These are phyloP conservation scores for Meloidogyne chitwoodi DNA, from an alignment of 1,140 invertebrate species.

Conservation along the genomic window DNA sequence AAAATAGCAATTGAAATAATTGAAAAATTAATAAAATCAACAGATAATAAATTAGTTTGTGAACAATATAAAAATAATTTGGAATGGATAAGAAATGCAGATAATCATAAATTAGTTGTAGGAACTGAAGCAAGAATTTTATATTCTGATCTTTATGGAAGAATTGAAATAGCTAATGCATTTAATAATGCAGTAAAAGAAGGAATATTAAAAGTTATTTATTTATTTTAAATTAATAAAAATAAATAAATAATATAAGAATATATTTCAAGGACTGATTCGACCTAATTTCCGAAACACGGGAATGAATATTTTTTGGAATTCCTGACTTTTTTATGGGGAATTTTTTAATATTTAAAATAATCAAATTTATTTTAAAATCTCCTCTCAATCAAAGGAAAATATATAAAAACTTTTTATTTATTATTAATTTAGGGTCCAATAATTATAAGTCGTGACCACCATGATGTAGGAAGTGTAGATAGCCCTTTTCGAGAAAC, in stretches of 20 bases:
- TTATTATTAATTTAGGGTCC: slow-evolving; percentile 62
- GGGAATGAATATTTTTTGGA: too few species aligned
- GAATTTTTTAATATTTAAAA: too few species aligned
- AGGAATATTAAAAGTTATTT: slow-evolving; percentile 62
- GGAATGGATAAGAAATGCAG: slow-evolving; percentile 68
- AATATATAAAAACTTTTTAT: too few species aligned
- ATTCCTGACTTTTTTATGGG: too few species aligned
- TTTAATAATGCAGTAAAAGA: slow-evolving; percentile 67
- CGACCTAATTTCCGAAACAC: too few species aligned
- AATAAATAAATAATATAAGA: too few species aligned
- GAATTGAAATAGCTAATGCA: slow-evolving; percentile 65
- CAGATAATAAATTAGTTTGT: slow-evolving; percentile 4
- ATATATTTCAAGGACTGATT: too few species aligned
- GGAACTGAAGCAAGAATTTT: slow-evolving; percentile 62
- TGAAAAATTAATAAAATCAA: slow-evolving; percentile 61
- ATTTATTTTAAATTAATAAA: not conserved
- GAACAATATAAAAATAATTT: slow-evolving; percentile 69
- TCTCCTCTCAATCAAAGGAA: too few species aligned
- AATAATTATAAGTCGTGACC: slow-evolving; percentile 69
- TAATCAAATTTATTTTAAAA: too few species aligned
- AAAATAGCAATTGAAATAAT: slow-evolving; percentile 65
- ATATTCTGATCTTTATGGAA: slow-evolving; percentile 68
- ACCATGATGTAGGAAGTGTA: slow-evolving; percentile 72
- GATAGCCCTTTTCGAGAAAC: slow-evolving; percentile 71
- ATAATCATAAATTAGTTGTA: slow-evolving; percentile 66